These are phyloP conservation scores for Coccyzus lansbergi DNA, from an alignment of 2,797 vertebrate genomes.

Conservation along the genomic window DNA sequence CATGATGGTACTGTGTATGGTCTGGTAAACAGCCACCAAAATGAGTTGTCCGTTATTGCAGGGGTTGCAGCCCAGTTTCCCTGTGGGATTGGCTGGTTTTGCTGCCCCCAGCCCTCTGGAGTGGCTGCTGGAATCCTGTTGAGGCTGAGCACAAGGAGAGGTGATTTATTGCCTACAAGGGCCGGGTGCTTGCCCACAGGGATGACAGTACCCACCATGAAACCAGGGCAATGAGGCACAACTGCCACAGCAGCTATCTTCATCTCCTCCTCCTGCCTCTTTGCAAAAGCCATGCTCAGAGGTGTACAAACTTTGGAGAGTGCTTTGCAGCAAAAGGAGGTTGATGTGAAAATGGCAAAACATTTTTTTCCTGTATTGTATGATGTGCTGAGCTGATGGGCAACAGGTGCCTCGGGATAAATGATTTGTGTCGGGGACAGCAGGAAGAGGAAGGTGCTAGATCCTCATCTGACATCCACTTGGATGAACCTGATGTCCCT, in stretches of 20 bases:
- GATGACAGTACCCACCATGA: no score
- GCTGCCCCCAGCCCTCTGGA: neutral
- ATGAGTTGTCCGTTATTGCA: neutral
- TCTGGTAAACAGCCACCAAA: conserved; percentile 65
- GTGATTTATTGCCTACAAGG: neutral
- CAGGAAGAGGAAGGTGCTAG: neutral
- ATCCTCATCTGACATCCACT: neutral
- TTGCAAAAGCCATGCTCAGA: accelerated
- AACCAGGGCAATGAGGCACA: neutral
- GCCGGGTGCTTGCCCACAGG: neutral
- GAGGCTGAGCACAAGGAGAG: neutral
- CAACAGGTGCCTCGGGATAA: neutral
- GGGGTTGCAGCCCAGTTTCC: conserved; percentile 1
- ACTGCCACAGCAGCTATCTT: accelerated
- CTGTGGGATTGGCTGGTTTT: neutral
- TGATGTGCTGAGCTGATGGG: neutral
- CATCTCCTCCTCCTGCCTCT: neutral
- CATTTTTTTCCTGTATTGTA: neutral
- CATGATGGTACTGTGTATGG: neutral
- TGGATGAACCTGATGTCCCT: accelerated
- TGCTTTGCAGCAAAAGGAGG: neutral
- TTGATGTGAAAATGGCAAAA: neutral
- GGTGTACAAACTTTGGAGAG: accelerated
- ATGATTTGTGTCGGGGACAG: neutral
- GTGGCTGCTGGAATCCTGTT: neutral